Percentiles rank a stretch among this genome's conserved stretches.
Evolutionary conservation across 2,113 vertebrate genomes (phyloP).

Genomic region (Cepphus grylle): DNA sequence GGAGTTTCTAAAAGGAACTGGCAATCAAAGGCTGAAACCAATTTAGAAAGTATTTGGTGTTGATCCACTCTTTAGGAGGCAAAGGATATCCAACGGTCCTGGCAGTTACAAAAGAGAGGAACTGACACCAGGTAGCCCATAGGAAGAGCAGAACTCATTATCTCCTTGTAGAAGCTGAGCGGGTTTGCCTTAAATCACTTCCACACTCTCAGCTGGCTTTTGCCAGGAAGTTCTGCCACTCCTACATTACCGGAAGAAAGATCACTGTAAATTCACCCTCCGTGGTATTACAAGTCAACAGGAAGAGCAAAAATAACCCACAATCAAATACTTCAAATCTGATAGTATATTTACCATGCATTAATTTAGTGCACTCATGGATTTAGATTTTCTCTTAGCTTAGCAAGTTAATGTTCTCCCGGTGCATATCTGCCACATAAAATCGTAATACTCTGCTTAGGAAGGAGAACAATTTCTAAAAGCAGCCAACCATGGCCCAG

Average conservation of each 20-base stretch:
- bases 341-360: background rate
- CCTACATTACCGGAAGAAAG: background rate
- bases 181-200: background rate
- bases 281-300: background rate
- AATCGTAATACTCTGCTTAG: background rate
- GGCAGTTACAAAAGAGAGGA: background rate
- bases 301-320: background rate
- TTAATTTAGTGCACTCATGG: background rate
- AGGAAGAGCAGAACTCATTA: constrained; percentile 5
- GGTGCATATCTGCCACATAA: background rate
- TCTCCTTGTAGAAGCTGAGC: background rate
- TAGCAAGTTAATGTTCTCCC: background rate
- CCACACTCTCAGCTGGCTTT: background rate
- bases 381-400: background rate
- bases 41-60: background rate
- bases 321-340: background rate
- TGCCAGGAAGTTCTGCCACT: background rate
- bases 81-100: background rate
- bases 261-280: background rate
- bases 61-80: background rate
- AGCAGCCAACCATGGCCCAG: background rate
- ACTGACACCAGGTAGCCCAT: background rate
- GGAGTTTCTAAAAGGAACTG: background rate
- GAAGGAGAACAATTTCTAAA: constrained; percentile 5
- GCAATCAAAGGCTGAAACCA: background rate